phyloP scores from a whole-genome alignment of 2,797 vertebrate genomes.

The Bothrops alternatus region DNA sequence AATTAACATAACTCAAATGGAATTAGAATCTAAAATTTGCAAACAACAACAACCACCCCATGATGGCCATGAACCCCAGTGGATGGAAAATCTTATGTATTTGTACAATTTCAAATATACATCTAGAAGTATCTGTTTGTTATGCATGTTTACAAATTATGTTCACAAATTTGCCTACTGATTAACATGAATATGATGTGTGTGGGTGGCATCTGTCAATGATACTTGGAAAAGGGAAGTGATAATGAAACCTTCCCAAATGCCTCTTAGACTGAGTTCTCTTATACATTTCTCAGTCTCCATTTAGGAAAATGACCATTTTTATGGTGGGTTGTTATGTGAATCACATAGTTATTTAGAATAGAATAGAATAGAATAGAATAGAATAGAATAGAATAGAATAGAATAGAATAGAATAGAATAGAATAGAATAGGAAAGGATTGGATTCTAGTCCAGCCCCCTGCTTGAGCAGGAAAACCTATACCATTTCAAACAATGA shows the following conservation, averaged over 20 bases:
- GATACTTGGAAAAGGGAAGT: background rate
- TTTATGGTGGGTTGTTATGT: background rate
- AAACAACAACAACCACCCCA: background rate
- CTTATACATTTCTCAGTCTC: background rate
- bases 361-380: too few species aligned
- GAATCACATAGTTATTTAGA: background rate
- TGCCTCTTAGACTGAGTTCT: background rate
- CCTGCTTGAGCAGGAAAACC: too few species aligned
- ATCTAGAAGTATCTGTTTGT: background rate
- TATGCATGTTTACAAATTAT: background rate
- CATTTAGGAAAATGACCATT: background rate
- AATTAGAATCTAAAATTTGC: slow-evolving; percentile 3
- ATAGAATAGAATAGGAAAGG: too few species aligned
- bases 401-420: too few species aligned
- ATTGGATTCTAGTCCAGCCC: too few species aligned
- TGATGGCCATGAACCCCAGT: background rate
- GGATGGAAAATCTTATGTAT: slow-evolving; percentile 5
- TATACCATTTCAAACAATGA: too few species aligned
- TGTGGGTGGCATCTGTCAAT: background rate
- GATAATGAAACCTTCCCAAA: background rate
- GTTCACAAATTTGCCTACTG: background rate
- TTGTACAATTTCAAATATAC: background rate
- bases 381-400: too few species aligned
- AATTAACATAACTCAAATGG: slow-evolving; percentile 7
- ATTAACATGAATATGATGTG: background rate